Base-by-base conservation (phyloP, 2,113 vertebrate genomes). In the Arvicanthis niloticus region DNA sequence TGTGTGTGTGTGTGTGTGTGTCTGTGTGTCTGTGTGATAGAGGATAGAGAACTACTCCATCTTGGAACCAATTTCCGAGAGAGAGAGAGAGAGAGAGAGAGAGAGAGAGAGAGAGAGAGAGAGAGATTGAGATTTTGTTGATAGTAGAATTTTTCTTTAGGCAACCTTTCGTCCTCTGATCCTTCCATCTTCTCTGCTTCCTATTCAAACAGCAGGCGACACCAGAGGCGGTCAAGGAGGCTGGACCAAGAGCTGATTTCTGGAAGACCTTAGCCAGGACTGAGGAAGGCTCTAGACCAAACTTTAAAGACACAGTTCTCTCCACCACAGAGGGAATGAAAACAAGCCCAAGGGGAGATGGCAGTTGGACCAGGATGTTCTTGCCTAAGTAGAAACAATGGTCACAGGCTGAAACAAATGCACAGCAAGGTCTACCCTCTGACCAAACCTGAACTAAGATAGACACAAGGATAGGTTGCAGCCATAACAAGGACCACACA, bases 351-450 rank as follows among this genome's bases (percentile, higher is more conserved):
- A 0, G 0, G 17, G 68, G 15, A 31, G 91, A 88, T 53, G 81
- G 42, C 81, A 45, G 29, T 89, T 48, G 72, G 95, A 56, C 89
- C 1, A 0, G 0, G 84, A 68, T 65, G 65, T 81, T 96, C 92
- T 88, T 40, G 65, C 37, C 51, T 22, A 53, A 75, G 81, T 78
- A 94, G 62, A 91, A 95, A 96, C 94, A 95, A 3, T 21, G 5
- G 29, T 26, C 72, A 51, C 62, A 60, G 62, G 51, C 53, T 4
- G 76, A 96, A 96, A 89, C 95, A 93, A 31, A 2, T 24, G 42
- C 45, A n/a, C 42, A 65, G 42, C 78, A 89, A 96, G 96, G 91
- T 75, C 78, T 91, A 12, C 76, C 40, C 73, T 42, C 73, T 62
- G 94, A 53, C 78, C 42, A 6, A 1, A 12, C 80, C 88, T 91